A percentile compares a stretch with the other conserved stretches of the same genome.
phyloP scores from a whole-genome alignment of 1,140 invertebrate genomes.

The Chelonus insularis region DNA sequence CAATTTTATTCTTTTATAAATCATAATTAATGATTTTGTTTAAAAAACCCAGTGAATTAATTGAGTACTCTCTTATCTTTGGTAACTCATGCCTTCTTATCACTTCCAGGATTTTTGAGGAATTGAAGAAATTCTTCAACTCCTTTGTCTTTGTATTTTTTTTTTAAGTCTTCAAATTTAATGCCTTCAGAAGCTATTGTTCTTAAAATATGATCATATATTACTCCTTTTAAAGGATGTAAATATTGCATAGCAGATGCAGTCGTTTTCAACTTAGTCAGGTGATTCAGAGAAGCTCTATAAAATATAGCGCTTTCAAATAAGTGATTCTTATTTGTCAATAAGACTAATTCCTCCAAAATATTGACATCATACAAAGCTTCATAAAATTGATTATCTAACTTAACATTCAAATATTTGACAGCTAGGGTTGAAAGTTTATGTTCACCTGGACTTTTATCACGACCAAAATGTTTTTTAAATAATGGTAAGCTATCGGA shows the following conservation, averaged over 20 bases:
- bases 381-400: slow-evolving; percentile 23
- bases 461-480: slow-evolving; percentile 16
- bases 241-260: background rate
- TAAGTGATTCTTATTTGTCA: slow-evolving; percentile 17
- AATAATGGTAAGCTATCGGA: slow-evolving; percentile 22
- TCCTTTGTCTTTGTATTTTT: too few relatives aligned
- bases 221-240: slow-evolving; percentile 9
- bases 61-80: background rate
- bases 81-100: too few relatives aligned
- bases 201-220: slow-evolving; percentile 23
- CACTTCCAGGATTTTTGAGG: background rate
- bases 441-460: slow-evolving; percentile 17
- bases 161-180: too few relatives aligned
- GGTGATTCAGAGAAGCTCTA: background rate
- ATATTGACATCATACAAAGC: slow-evolving; percentile 33
- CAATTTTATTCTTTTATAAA: too few relatives aligned
- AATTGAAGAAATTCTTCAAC: slow-evolving; percentile 19
- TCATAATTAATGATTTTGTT: too few relatives aligned
- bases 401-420: slow-evolving; percentile 20
- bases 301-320: slow-evolving; percentile 3
- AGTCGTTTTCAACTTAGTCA: background rate
- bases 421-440: slow-evolving; percentile 20
- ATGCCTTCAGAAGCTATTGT: too few relatives aligned
- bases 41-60: background rate
- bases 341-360: slow-evolving; percentile 24